Percentiles rank a stretch among this genome's conserved stretches.
Conservation (phyloP, 2,797 vertebrate species). For the Tenualosa ilisha region DNA sequence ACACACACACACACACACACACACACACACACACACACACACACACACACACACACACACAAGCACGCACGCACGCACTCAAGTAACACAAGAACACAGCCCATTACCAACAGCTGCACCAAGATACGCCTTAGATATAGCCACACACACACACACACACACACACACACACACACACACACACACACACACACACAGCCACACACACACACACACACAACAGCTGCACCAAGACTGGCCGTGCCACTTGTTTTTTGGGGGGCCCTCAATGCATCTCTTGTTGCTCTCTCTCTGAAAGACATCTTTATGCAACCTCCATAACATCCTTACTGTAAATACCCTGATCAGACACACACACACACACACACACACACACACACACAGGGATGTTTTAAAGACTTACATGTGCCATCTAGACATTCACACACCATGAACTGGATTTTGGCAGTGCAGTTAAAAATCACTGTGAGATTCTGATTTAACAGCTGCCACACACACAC, state of each 20-base stretch:
- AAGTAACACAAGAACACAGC: not conserved
- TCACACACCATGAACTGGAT: not conserved
- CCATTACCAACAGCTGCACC: not conserved
- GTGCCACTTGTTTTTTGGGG: constrained; percentile 44
- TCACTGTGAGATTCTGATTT: too few species aligned
- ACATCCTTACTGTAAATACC: constrained; percentile 49
- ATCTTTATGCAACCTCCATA: constrained; percentile 55
- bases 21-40: not conserved
- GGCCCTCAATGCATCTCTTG: constrained; percentile 55
- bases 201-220: not conserved
- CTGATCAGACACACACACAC: constrained; percentile 36
- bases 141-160: not conserved
- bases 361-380: constrained; percentile 4
- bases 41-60: not conserved
- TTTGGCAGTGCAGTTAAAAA: too few species aligned
- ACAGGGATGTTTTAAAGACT: too few species aligned
- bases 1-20: not conserved
- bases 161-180: not conserved
- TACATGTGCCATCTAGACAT: not conserved
- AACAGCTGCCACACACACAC: too few species aligned
- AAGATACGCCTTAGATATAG: not conserved
- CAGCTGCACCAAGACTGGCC: constrained; percentile 47
- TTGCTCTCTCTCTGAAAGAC: constrained; percentile 55
- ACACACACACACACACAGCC: constrained; percentile 6
- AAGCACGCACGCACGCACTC: not conserved